Conservation (phyloP, 2,797 vertebrate species). For the Mycteria americana region DNA sequence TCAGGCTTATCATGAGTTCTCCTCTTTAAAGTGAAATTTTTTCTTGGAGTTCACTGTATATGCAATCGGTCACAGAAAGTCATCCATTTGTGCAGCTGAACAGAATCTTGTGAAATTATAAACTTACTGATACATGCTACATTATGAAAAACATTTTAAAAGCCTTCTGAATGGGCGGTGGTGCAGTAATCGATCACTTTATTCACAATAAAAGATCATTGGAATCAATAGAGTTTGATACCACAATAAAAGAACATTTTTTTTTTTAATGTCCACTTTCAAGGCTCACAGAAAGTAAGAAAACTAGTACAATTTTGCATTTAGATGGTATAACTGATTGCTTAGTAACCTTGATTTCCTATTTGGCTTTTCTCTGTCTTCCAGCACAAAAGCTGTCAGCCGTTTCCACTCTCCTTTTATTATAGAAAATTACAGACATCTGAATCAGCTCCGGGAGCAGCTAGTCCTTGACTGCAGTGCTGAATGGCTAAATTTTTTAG, state of each 20-base stretch:
- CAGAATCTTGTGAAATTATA: neutral
- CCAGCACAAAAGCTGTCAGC: constrained; percentile 90
- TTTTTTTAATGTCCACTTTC: neutral
- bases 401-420: constrained; percentile 92
- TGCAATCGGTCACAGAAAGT: neutral
- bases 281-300: constrained; percentile 31
- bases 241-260: neutral
- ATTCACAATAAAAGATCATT: neutral
- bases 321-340: constrained; percentile 50
- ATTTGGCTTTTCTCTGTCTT: constrained; percentile 48
- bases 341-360: constrained; percentile 68
- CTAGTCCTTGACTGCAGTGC: constrained; percentile 86
- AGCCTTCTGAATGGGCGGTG: neutral
- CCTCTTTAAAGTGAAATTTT: neutral
- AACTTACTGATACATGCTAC: neutral
- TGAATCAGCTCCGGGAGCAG: constrained; percentile 91
- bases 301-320: constrained; percentile 38
- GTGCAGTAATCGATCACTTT: neutral
- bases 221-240: neutral
- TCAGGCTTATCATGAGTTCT: neutral
- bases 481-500: constrained; percentile 90
- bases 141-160: constrained; percentile 1
- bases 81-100: neutral
- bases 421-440: constrained; percentile 81
- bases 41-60: neutral